phyloP scores from a whole-genome alignment of 2,113 vertebrate genomes.

The Oncorhynchus masou region DNA sequence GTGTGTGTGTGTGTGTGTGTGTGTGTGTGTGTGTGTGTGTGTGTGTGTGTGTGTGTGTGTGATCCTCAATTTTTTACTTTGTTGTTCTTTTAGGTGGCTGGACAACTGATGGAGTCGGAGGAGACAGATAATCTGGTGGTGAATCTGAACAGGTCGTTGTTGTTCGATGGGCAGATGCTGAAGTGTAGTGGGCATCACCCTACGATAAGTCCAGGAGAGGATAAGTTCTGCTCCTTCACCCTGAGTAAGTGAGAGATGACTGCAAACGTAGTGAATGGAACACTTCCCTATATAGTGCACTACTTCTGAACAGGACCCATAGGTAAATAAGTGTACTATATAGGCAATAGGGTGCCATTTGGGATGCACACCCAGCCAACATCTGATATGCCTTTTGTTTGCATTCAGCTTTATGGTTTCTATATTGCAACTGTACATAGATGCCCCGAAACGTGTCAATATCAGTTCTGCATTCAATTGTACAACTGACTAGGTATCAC shows the following conservation, averaged over 20 bases:
- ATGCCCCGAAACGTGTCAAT: too few species aligned
- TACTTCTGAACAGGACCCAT: too few species aligned
- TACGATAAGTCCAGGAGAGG: not conserved
- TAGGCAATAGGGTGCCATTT: too few species aligned
- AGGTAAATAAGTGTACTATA: too few species aligned
- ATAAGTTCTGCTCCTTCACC: constrained; percentile 71
- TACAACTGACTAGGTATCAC: too few species aligned
- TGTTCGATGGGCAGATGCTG: constrained; percentile 72
- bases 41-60: too few species aligned
- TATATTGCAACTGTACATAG: not conserved
- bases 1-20: too few species aligned
- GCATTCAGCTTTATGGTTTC: not conserved
- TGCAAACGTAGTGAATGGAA: not conserved
- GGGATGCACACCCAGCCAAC: not conserved
- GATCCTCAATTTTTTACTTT: too few species aligned
- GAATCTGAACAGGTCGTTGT: constrained; percentile 70
- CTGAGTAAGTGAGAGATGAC: constrained; percentile 77
- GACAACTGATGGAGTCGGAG: not conserved
- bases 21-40: too few species aligned
- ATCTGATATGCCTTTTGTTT: not conserved
- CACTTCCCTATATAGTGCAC: too few species aligned
- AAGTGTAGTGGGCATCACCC: constrained; percentile 74
- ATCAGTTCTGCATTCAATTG: too few species aligned
- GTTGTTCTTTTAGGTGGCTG: not conserved
- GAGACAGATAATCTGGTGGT: constrained; percentile 60